Percentiles rank a stretch among this genome's conserved stretches.
Evolutionary conservation across 2,113 vertebrate species (phyloP).

Genomic region (Abramis brama): DNA sequence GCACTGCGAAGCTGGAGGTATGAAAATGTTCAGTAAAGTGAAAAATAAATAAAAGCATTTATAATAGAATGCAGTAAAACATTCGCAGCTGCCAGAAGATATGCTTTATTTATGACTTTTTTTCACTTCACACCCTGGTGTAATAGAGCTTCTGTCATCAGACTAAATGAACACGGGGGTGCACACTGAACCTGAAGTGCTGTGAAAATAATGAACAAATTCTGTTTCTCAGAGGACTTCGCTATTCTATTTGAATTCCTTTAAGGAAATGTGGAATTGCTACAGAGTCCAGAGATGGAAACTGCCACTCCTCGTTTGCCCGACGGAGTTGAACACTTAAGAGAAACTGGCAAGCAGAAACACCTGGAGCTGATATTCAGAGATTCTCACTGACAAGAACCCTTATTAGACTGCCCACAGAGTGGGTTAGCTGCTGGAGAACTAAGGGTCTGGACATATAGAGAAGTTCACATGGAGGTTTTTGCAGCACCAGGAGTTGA

Average conservation of each 20-base stretch:
- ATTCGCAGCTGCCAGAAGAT: background rate
- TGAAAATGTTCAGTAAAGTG: background rate
- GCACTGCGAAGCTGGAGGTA: background rate
- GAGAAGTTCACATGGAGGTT: conserved; percentile 23
- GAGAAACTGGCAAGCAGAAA: conserved; percentile 27
- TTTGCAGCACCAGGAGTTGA: conserved; percentile 18
- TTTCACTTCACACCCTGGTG: conserved; percentile 21
- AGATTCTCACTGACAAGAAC: conserved; percentile 16
- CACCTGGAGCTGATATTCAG: conserved; percentile 32
- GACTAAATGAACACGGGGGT: conserved; percentile 41
- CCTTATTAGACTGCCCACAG: conserved; percentile 35
- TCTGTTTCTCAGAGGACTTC: conserved; percentile 30
- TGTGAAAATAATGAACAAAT: conserved; percentile 50
- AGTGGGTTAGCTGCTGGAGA: conserved; percentile 1
- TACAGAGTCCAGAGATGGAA: conserved; percentile 50
- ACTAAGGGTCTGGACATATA: conserved; percentile 14
- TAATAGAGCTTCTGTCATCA: conserved; percentile 41
- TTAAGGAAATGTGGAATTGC: conserved; percentile 44
- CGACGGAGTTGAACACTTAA: conserved; percentile 35
- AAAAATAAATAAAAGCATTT: conserved; percentile 36
- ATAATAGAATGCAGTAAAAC: conserved; percentile 16
- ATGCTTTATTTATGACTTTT: conserved; percentile 36
- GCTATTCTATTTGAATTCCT: conserved; percentile 42
- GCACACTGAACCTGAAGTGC: conserved; percentile 31
- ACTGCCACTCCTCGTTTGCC: conserved; percentile 54